Percentiles rank a stretch among this genome's conserved stretches.
Conservation (phyloP, 1,140 invertebrate genomes). For the Lasioglossum albipes region DNA sequence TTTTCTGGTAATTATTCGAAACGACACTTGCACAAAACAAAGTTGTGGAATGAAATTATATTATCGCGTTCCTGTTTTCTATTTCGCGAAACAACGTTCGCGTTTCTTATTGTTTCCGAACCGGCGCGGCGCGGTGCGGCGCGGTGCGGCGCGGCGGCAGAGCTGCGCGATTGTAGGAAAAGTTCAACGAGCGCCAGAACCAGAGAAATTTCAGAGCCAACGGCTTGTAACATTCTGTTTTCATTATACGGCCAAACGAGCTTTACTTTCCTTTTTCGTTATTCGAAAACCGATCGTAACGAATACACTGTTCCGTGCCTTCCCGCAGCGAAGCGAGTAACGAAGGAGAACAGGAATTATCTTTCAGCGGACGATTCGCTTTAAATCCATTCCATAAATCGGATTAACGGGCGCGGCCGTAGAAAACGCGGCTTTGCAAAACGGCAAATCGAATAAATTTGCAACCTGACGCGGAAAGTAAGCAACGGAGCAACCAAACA, state of each 20-base stretch:
- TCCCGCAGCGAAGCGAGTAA: background rate
- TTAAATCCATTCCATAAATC: conserved; percentile 27
- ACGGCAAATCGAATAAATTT: conserved; percentile 40
- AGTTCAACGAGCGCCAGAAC: too few relatives aligned
- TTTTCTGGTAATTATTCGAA: too few relatives aligned
- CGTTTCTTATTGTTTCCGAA: too few relatives aligned
- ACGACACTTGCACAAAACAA: too few relatives aligned
- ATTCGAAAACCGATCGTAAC: conserved; percentile 5
- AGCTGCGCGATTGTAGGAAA: too few relatives aligned
- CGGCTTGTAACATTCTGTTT: background rate
- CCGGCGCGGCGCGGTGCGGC: too few relatives aligned
- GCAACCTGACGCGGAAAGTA: conserved; percentile 4
- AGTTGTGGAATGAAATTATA: too few relatives aligned
- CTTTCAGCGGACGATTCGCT: conserved; percentile 3
- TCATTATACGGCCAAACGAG: background rate
- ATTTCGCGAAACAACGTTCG: too few relatives aligned
- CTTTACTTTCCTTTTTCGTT: background rate
- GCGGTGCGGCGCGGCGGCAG: too few relatives aligned
- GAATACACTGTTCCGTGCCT: background rate
- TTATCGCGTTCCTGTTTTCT: too few relatives aligned
- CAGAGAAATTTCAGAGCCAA: too few relatives aligned
- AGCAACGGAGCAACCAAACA: conserved; percentile 23
- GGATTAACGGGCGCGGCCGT: conserved; percentile 20
- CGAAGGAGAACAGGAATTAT: background rate
- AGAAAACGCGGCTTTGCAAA: background rate